Evolutionary conservation across 1,140 invertebrate species (phyloP), one percentile per base, ranked within the genome.

Genomic region (Halesus radiatus): DNA sequence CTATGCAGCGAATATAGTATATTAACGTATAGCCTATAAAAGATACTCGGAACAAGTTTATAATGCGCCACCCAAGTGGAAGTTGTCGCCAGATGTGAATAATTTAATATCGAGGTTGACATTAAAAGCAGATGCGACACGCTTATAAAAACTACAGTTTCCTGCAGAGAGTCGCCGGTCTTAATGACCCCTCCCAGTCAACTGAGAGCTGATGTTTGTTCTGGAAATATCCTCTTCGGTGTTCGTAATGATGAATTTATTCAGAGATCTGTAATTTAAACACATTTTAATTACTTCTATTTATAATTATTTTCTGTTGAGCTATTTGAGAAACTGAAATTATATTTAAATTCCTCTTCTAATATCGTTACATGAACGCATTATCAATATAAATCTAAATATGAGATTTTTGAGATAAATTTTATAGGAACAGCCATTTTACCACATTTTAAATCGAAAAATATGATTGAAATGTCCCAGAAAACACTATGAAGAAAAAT

Each of bases 71-170:
- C 60, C 73, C 58, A 62, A 50, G 64, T 29, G 32, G 72, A 58
- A 56, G 72, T 73, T 76, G 76, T 81, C 58, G 70, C 80, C 80
- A 81, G 80, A 81, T 81, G 80, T 81, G 80, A 81, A 81, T 81
- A 81, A 81, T 81, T 81, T 81, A 79, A 79, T 76, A 74, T 66
- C 18, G 78, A 64, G 76, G 76, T 54, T 75, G 32, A 76, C 80
- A 81, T 81, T 79, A 68, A 68, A 81, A 81, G 72, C 80, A 81
- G 80, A 81, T 75, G 80, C 70, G 76, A 56, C 72, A 56, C 52
- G 72, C 72, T 18, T 68, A 66, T 81, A 81, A 81, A 81, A 81
- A 81, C 54, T 72, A 45, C 37, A 45, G 50, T 20, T 58, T 58
- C 53, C 72, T 75, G 53, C 26, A 58, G 37, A 56, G 22, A 75